Base-by-base conservation (phyloP, 2,113 vertebrate species). In the Cryptomyrus ogoouensis region DNA sequence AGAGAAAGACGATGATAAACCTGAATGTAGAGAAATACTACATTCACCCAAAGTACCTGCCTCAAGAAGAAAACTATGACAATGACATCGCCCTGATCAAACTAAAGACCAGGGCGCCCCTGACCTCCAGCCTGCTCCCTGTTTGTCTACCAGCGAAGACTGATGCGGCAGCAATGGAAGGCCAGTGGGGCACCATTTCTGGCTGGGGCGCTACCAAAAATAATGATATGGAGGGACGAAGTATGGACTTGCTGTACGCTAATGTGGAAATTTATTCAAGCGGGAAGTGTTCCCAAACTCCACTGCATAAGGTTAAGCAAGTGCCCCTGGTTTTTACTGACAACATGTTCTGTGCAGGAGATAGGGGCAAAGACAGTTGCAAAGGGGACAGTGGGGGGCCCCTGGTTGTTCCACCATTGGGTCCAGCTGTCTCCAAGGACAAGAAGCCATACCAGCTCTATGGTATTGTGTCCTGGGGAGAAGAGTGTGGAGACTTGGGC, bases 331-430 rank as follows among this genome's bases (percentile, higher is more conserved):
- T 1, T 0, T 96, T 97, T 93, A 98, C 97, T 0, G 21, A 95
- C 1, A 99, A 98, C 89, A 98, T 99, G 98, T 95, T 99, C 92
- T 99, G 98, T 93, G 98, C 98, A 7, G 98, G 98, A 6, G 94
- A 88, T 0, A 0, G 0, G 0, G 94, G 93, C 0, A 93, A 92
- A 31, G 98, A 99, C 92, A 98, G 97, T 91, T 99, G 98, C 85
- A 0, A 88, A 0, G 95, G 96, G 24, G 98, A 99, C 27, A 97
- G 97, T 0, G 98, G 98, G 0, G 96, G 98, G 3, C 96, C 98
- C 8, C 96, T 97, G 4, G 93, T 96, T 44, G 15, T 52, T n/a
- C 96, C 95, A 0, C 70, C 7, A n/a, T 3, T 95, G 87, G 86
- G 92, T 5, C 7, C 7, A 0, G 87, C 27, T 1, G 92, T 89